Evolutionary conservation across 2,888 invertebrate species (phyloP), one percentile per base, ranked within the genome.

Genomic region (Phortica magna): DNA sequence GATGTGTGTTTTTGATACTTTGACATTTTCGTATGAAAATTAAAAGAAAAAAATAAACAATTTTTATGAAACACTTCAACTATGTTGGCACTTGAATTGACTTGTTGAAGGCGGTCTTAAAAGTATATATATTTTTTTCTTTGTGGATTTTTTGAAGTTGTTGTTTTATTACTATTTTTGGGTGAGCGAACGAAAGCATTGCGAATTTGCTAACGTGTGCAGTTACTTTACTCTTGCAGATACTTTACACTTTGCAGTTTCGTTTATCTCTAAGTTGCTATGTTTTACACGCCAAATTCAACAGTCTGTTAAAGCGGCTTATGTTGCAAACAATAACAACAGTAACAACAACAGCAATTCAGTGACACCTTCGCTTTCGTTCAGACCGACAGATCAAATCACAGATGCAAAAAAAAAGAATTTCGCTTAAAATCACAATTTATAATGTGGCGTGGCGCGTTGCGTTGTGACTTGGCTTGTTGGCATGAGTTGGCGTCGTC

Each of bases 31-130:
- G 48, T 43, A 48, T 17, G 61, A 61, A 17, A 61, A 61, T 22
- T 19, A 59, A 72, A 76, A 74, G 75, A 74, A 55, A 77, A 84
- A 59, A 75, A 43, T 74, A 77, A 77, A 77, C 75, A 7, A 61
- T 61, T 22, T 61, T 22, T 61, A 1, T 22, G n/a, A 22, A 61
- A 61, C 22, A 61, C 10, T 42, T 78, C 73, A 76, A 81, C 80
- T 73, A 74, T 77, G 9, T 59, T 71, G 41, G 68, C 48, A 43
- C 68, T 68, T 48, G 43, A 72, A 72, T 72, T 72, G 71, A 7
- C 39, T 72, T 68, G 43, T 68, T 48, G 48, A 48, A 67, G 67
- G 67, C 61, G 22, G 14, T n/a, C 31, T 31, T 31, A 31, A 17
- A 55, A 19, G 61, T 19, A 7, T 17, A 6, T 19, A 61, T 61